Evolutionary conservation across 2,113 vertebrate genomes (phyloP), one percentile per base, ranked within the genome.

Genomic region (Hirundichthys speculiger): DNA sequence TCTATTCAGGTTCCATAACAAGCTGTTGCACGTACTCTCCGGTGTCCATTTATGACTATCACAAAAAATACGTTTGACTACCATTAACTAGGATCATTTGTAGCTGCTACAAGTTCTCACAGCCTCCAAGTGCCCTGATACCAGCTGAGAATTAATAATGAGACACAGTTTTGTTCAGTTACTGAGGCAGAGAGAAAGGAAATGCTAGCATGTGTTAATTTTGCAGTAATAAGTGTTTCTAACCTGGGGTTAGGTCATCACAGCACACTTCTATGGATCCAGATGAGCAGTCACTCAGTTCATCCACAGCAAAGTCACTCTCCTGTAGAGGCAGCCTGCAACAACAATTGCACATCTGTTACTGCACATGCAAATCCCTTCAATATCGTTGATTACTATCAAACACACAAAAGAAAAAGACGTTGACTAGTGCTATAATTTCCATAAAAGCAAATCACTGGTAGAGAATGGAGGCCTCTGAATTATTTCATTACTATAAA

Each of bases 241-340:
- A 34, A 93, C 92, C 91, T 77, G 77, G 43, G 49, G 65, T 83
- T 11, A 92, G 68, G 65, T 91, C 90, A 52, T 93, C 88, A 27
- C 92, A 93, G 86, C 78, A 91, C 43, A 93, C 86, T 63, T 93
- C 92, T 48, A 92, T 93, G 48, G 92, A 92, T 77, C 90, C 91
- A 43, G 92, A 92, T 2, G 91, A 93, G 69, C 91, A 92, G 87
- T 93, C 92, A 46, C 92, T 93, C 47, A 92, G 80, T 38, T 92
- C 89, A 15, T 93, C 92, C 46, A 91, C 14, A 2, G 85, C 86
- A 6, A 88, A 75, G 27, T 84, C 74, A 0, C 78, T 75, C 9
- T 87, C 82, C 39, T 89, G 82, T 13, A 69, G 64, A 56, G 82
- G 88, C 20, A 89, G 45, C 66, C 92, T 93, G 80, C 48, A 8